Percentiles rank a stretch among this genome's conserved stretches.
These are phyloP conservation scores for Brachyhypopomus gauderio DNA, from an alignment of 2,113 vertebrate species.

Conservation along the genomic window DNA sequence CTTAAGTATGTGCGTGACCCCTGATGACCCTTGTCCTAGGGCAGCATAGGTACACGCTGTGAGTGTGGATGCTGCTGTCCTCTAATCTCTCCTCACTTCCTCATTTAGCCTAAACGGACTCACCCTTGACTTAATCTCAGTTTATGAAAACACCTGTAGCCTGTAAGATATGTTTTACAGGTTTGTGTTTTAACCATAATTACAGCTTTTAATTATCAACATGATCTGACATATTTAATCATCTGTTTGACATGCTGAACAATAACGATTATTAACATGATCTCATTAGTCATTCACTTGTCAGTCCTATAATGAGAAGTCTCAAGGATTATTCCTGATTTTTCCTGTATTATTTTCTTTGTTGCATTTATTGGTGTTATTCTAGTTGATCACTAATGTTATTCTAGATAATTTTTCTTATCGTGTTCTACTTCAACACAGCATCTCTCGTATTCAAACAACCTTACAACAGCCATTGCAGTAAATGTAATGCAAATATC, in stretches of 20 bases:
- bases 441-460: too few species aligned
- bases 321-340: not conserved
- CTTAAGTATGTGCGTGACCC: not conserved
- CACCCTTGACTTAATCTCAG: constrained; percentile 1
- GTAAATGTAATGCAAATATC: too few species aligned
- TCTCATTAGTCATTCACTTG: not conserved
- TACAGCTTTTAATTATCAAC: too few species aligned
- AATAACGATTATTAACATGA: not conserved
- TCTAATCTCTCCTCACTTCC: constrained; percentile 1
- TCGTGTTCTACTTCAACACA: too few species aligned
- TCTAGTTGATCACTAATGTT: too few species aligned
- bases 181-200: not conserved
- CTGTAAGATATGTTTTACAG: too few species aligned
- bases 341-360: too few species aligned
- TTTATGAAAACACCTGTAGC: not conserved
- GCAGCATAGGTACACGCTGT: not conserved
- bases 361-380: too few species aligned
- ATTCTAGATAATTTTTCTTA: too few species aligned
- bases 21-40: not conserved
- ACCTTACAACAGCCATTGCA: too few species aligned
- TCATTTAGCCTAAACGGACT: not conserved
- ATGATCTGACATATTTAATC: not conserved
- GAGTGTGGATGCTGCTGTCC: constrained; percentile 6
- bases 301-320: not conserved
- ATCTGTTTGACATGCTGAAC: not conserved